A percentile compares a stretch with the other conserved stretches of the same genome.
Evolutionary conservation across 30 jellyfish, hydroid and myxozoan genomes (phyloP).

Genomic region (Aurelia sp.): DNA sequence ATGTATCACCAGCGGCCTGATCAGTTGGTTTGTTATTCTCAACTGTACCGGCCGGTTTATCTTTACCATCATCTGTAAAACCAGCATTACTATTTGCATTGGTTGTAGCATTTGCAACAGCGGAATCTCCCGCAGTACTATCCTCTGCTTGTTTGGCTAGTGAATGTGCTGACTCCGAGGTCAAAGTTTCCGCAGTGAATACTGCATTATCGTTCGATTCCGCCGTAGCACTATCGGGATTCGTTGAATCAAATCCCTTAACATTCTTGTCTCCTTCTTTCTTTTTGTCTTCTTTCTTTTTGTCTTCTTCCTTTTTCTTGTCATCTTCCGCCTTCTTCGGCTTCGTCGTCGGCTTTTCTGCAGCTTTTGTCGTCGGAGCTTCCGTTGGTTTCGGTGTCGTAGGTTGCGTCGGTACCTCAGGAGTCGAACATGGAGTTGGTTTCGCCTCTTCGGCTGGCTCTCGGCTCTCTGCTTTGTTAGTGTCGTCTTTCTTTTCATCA

Average conservation of each 20-base stretch:
- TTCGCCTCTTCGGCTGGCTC: conserved; percentile 18
- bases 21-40: not conserved
- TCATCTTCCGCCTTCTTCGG: not conserved
- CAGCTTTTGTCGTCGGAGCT: conserved; percentile 4
- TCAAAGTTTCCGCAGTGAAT: conserved; percentile 63
- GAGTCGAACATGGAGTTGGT: conserved; percentile 8
- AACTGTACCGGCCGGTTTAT: not conserved
- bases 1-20: conserved; percentile 1
- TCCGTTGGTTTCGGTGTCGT: not conserved
- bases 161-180: conserved; percentile 53
- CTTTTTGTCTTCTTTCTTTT: not conserved
- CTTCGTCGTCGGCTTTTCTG: conserved; percentile 1
- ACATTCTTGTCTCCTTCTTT: not conserved
- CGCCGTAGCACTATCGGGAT: not conserved
- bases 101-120: not conserved
- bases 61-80: not conserved
- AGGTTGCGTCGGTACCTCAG: not conserved
- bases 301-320: not conserved
- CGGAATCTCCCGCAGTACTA: not conserved
- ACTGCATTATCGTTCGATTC: not conserved
- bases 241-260: conserved; percentile 32
- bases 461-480: not conserved
- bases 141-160: conserved; percentile 28
- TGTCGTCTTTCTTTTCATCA: conserved; percentile 34
- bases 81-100: conserved; percentile 18